Conservation (phyloP, 2,888 invertebrate species). For the Parapristionchus giblindavisi region DNA sequence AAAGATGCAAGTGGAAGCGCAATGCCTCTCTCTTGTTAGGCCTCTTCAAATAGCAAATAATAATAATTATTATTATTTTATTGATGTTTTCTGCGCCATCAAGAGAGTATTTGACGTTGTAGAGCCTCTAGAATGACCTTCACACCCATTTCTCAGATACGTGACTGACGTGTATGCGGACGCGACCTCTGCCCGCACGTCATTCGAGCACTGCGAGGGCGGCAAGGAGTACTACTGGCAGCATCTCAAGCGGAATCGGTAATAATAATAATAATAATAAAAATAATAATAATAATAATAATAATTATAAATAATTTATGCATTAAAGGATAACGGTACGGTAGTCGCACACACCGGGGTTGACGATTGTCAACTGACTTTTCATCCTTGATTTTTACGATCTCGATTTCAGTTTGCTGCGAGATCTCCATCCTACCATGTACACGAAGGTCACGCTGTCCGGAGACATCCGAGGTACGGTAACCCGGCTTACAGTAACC, state of each 20-base stretch:
- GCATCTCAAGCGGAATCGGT: constrained; percentile 62
- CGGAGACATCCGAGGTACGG: constrained; percentile 57
- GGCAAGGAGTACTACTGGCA: constrained; percentile 67
- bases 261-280: not conserved
- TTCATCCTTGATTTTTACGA: too few species aligned
- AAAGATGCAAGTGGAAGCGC: too few species aligned
- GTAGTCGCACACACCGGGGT: too few species aligned
- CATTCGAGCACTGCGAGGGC: constrained; percentile 62
- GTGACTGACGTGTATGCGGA: constrained; percentile 63
- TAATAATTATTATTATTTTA: not conserved
- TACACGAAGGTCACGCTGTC: constrained; percentile 56
- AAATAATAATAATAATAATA: not conserved
- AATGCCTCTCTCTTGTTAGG: too few species aligned
- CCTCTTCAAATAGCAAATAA: not conserved
- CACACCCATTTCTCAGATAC: constrained; percentile 48
- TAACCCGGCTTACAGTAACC: too few species aligned
- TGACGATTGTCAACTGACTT: too few species aligned
- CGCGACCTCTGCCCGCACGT: constrained; percentile 55
- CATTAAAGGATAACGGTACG: not conserved
- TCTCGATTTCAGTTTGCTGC: constrained; percentile 7
- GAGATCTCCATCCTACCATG: constrained; percentile 41
- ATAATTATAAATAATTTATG: not conserved
- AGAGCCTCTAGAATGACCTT: not conserved
- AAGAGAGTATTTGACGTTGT: too few species aligned
- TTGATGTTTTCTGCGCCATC: not conserved